Conservation (phyloP, 2,888 invertebrate species). For the Serripes groenlandicus region DNA sequence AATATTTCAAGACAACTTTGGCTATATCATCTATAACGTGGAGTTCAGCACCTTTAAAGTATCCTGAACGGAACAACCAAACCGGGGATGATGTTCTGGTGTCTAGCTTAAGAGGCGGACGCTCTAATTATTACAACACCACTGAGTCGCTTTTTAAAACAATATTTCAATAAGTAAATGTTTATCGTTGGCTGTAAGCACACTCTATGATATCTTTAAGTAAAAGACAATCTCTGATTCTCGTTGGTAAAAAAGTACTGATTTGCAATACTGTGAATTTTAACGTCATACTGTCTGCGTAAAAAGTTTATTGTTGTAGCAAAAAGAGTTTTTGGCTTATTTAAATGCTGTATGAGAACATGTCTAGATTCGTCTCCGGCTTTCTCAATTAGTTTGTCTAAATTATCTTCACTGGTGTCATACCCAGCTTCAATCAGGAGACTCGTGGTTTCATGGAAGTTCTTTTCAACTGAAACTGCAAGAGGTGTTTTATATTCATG, state of each 20-base stretch:
- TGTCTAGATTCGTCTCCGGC: slow-evolving; percentile 30
- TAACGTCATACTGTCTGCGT: slow-evolving; percentile 33
- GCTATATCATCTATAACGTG: no score
- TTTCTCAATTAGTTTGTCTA: slow-evolving; percentile 44
- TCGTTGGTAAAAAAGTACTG: slow-evolving; percentile 45
- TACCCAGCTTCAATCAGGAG: slow-evolving; percentile 61
- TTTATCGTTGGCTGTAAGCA: no score
- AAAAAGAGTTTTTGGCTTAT: slow-evolving; percentile 46
- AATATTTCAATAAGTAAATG: no score
- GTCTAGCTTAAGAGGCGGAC: no score
- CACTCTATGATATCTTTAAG: slow-evolving; percentile 55
- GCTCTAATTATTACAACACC: no score
- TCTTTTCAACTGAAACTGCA: slow-evolving; percentile 49
- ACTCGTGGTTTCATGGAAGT: slow-evolving; percentile 35
- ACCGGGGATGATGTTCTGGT: no score
- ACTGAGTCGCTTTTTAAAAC: no score
- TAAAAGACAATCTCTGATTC: slow-evolving; percentile 56
- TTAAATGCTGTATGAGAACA: slow-evolving; percentile 34
- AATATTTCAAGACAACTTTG: no score
- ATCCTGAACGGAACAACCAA: no score
- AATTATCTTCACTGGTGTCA: slow-evolving; percentile 33
- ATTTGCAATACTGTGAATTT: slow-evolving; percentile 41
- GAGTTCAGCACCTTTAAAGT: no score
- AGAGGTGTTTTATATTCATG: slow-evolving; percentile 36
- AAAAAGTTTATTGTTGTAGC: slow-evolving; percentile 41